Base-by-base conservation (phyloP, 1,140 invertebrate genomes). In the Polypedilum pembai region DNA sequence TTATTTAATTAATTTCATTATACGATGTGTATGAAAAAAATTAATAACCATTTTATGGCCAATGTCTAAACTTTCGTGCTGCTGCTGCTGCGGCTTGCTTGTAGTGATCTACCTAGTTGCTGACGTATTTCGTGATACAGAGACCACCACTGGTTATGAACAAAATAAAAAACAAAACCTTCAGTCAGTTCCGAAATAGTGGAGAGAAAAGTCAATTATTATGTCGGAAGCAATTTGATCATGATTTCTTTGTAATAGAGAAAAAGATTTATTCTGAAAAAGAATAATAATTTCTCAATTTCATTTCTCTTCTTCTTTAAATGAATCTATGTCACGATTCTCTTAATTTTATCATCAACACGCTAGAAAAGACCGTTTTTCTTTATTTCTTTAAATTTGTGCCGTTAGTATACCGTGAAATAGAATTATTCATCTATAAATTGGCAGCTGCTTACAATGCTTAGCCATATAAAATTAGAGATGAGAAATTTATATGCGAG, bases 1-100 rank as follows among this genome's bases (percentile, higher is more conserved):
- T 56, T 56, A 56, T 56, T 56, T 56, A 56, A 56, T 56, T 56
- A 56, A 56, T 56, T 56, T 56, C 45, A 56, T 56, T 56, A 56
- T 56, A 56, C n/a, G n/a, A n/a, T n/a, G n/a, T 56, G 24, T 56
- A 56, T 56, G 45, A 15, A 56, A 33, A 33, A 56, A 56, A 56
- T 56, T 56, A 56, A 56, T 56, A 56, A 56, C 45, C 45, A 56
- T 56, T 56, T 56, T 56, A 56, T 56, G 45, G 15, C 2, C n/a
- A 12, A 56, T 56, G 45, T 56, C 24, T 33, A 33, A 33, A 56
- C 45, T 56, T 56, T 56, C n/a, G 45, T n/a, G 45, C 24, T 33
- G 24, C 24, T 56, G 45, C 12, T 56, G 45, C 45, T 8, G 45
- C 45, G 15, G 8, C 41, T 56, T n/a, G 12, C 12, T n/a, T 56